Percentiles rank a stretch among this genome's conserved stretches.
phyloP scores from a whole-genome alignment of 2,888 invertebrate species.

The Drosophila paranaensis region DNA sequence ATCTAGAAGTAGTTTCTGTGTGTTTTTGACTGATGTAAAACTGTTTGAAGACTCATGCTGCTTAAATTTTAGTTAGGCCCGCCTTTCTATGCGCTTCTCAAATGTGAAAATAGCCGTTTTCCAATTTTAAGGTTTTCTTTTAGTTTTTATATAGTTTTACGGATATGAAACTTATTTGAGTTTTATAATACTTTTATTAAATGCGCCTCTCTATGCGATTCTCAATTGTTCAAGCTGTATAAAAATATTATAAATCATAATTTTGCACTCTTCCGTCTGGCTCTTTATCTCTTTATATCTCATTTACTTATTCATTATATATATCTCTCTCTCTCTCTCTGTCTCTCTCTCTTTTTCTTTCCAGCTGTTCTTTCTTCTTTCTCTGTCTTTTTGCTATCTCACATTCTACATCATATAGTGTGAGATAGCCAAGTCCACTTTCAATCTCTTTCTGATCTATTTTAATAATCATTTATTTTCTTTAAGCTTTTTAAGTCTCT shows the following conservation, averaged over 20 bases:
- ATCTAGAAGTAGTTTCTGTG: no score
- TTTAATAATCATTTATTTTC: no score
- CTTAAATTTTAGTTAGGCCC: background rate
- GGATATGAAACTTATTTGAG: background rate
- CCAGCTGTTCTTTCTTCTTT: background rate
- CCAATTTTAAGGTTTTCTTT: no score
- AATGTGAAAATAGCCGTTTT: background rate
- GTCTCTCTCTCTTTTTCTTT: background rate
- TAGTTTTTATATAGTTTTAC: no score
- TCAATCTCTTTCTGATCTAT: no score
- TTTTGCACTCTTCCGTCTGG: background rate
- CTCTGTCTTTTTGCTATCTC: no score
- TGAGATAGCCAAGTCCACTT: no score
- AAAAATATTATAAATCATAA: background rate
- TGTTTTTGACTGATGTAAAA: no score
- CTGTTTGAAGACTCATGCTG: background rate
- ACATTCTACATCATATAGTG: no score
- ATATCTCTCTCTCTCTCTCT: no score
- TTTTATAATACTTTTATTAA: background rate
- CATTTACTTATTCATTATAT: background rate
- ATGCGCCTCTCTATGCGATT: background rate
- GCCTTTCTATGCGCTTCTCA: background rate
- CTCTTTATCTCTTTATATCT: background rate
- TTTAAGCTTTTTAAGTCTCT: no score
- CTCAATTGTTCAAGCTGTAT: background rate